Base-by-base conservation (phyloP, 1,140 invertebrate genomes). In the Andrena cerasifolii region DNA sequence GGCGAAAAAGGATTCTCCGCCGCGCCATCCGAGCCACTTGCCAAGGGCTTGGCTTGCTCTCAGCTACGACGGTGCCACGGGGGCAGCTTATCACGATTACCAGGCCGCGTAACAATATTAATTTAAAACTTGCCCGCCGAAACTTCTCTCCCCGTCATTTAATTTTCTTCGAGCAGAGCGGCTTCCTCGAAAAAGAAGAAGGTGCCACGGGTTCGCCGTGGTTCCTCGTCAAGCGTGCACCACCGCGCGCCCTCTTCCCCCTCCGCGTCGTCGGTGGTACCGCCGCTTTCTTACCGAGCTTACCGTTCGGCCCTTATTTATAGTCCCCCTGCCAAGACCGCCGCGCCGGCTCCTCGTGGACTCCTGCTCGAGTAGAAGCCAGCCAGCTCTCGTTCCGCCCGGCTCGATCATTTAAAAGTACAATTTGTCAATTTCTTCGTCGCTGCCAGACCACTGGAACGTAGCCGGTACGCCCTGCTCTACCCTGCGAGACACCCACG, bases 371-470 rank as follows among this genome's bases (percentile, higher is more conserved):
- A 72, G 79, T 51, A 31, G 36, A 51, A 61, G 61, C 62, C 31
- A 43, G 59, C n/a, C n/a, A n/a, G n/a, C 21, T 28, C 62, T 79
- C 70, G 72, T 78, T 83, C 61, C 33, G 31, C 71, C 66, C 54
- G 49, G 33, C 66, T 77, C 78, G 83, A 85, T 85, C 83, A 85
- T 84, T 84, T 85, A 80, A 85, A 85, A 85, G 83, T 85, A 85
- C 83, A 85, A 84, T 85, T 85, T 85, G 83, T 85, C 83, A 85
- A 85, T 85, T 85, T 85, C 83, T 84, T 85, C 83, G 63, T 72
- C 67, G 78, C 40, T 54, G 45, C 21, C 62, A 51, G 66, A 45
- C 82, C 66, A 68, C 47, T 67, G 79, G 73, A 74, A 79, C 62
- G 49, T 75, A 79, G 62, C 77, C 65, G 47, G 26, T 24, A 53